A percentile compares a stretch with the other conserved stretches of the same genome.
These are phyloP conservation scores for Drosophila eohydei DNA, from an alignment of 2,888 invertebrate species.

Conservation along the genomic window DNA sequence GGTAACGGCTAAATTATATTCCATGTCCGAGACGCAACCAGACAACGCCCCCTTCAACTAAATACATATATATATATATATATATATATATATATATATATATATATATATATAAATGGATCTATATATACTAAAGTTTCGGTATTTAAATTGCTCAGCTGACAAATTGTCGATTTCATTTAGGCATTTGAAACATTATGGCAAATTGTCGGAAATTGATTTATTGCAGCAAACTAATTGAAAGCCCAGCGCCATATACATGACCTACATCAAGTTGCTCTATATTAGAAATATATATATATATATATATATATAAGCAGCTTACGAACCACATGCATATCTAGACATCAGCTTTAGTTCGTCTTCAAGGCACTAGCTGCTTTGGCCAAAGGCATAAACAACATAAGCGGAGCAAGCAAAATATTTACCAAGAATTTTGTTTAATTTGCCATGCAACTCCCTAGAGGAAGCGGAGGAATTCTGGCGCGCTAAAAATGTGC, in stretches of 20 bases:
- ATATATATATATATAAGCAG: neutral
- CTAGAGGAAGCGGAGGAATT: neutral
- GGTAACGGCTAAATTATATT: slow-evolving; percentile 60
- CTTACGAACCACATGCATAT: neutral
- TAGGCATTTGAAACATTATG: slow-evolving; percentile 28
- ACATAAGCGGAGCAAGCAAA: slow-evolving; percentile 17
- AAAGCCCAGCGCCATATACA: slow-evolving; percentile 9
- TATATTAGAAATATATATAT: neutral
- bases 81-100: neutral
- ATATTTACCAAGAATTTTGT: slow-evolving; percentile 50
- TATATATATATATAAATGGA: neutral
- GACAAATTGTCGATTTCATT: slow-evolving; percentile 38
- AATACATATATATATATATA: neutral
- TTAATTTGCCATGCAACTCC: slow-evolving; percentile 27
- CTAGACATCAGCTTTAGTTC: neutral
- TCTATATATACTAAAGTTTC: slow-evolving; percentile 6
- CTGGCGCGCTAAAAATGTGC: slow-evolving; percentile 52
- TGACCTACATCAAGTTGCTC: slow-evolving; percentile 3
- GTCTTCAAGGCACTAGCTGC: neutral
- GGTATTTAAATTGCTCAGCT: slow-evolving; percentile 51
- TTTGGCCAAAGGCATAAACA: slow-evolving; percentile 11
- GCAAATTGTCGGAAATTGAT: slow-evolving; percentile 17
- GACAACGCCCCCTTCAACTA: neutral
- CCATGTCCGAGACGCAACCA: slow-evolving; percentile 7
- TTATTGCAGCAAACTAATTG: slow-evolving; percentile 34